These are phyloP conservation scores for Chloroceryle aenea DNA, from an alignment of 2,113 vertebrate genomes.

Conservation along the genomic window DNA sequence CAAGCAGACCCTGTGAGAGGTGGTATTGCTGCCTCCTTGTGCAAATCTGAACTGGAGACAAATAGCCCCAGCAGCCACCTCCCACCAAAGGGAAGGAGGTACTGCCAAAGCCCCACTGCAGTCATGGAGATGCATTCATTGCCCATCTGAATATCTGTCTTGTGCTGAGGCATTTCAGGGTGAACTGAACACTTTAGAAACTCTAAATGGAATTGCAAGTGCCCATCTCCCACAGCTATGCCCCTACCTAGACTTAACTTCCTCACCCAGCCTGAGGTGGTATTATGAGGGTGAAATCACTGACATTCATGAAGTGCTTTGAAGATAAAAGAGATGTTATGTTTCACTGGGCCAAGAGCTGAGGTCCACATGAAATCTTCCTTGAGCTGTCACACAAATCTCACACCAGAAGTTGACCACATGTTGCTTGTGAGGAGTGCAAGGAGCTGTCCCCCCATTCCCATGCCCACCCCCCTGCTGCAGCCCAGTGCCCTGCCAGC, in stretches of 20 bases:
- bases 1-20: not conserved
- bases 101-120: not conserved
- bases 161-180: not conserved
- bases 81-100: not conserved
- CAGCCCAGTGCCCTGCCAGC: not conserved
- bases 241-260: not conserved
- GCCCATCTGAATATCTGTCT: not conserved
- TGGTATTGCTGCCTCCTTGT: not conserved
- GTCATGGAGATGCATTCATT: not conserved
- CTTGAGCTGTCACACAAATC: not conserved
- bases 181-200: not conserved
- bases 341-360: not conserved
- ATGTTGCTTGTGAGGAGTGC: not conserved
- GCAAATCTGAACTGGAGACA: not conserved
- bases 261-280: not conserved
- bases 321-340: not conserved
- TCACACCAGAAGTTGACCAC: not conserved
- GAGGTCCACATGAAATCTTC: not conserved
- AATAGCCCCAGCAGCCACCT: not conserved
- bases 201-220: not conserved
- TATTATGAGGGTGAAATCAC: not conserved
- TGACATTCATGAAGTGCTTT: not conserved
- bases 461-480: not conserved
- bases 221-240: not conserved
- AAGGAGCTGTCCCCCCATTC: not conserved